Evolutionary conservation across 2,888 invertebrate genomes (phyloP).

Genomic region (Oxytorus armatus): DNA sequence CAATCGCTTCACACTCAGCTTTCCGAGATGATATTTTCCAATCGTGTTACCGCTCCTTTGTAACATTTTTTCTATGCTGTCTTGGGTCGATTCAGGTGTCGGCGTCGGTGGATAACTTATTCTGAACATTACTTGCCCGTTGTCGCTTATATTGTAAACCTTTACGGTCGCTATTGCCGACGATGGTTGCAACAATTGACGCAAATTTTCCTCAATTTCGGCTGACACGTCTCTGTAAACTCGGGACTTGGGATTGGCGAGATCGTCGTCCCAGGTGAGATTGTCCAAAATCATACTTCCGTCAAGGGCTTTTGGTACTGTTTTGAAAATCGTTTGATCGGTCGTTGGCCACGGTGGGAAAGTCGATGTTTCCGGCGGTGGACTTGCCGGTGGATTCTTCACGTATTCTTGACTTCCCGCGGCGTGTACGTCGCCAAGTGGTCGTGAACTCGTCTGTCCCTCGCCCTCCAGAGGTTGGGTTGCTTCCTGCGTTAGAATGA

Average conservation of each 20-base stretch:
- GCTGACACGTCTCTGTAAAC: slow-evolving; percentile 87
- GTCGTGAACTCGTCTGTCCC: slow-evolving; percentile 85
- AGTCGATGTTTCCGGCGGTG: slow-evolving; percentile 80
- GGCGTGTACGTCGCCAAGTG: slow-evolving; percentile 86
- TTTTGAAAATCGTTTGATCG: slow-evolving; percentile 77
- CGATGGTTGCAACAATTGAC: slow-evolving; percentile 80
- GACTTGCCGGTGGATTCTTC: slow-evolving; percentile 81
- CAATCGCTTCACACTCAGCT: slow-evolving; percentile 80
- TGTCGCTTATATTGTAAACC: slow-evolving; percentile 78
- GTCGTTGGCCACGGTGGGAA: slow-evolving; percentile 81
- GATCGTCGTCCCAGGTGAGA: slow-evolving; percentile 87
- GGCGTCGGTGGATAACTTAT: slow-evolving; percentile 77
- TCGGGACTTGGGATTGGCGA: slow-evolving; percentile 87
- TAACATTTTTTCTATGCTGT: slow-evolving; percentile 77
- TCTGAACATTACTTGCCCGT: slow-evolving; percentile 80
- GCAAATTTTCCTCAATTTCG: slow-evolving; percentile 87
- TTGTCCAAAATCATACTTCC: slow-evolving; percentile 89
- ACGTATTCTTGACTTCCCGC: slow-evolving; percentile 83
- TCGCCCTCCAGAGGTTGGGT: slow-evolving; percentile 83
- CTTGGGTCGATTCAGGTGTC: slow-evolving; percentile 75
- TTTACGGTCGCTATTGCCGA: slow-evolving; percentile 74
- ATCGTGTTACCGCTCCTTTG: slow-evolving; percentile 75
- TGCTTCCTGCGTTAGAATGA: slow-evolving; percentile 88
- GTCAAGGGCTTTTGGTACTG: slow-evolving; percentile 90
- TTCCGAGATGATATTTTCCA: slow-evolving; percentile 78